Conservation (phyloP, 2,888 invertebrate species). For the Dioctria rufipes region DNA sequence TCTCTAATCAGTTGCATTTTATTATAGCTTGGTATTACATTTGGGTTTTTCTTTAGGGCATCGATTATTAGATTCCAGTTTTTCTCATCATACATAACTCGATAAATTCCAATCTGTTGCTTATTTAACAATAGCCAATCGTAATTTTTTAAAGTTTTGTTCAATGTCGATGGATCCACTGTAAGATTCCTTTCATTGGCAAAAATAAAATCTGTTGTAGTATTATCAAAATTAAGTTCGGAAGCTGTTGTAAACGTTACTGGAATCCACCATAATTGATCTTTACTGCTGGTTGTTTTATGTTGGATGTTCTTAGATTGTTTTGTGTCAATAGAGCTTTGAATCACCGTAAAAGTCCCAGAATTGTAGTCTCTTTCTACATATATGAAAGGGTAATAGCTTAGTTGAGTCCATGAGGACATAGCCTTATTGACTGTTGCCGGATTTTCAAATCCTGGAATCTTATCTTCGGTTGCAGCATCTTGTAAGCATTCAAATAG, state of each 20-base stretch:
- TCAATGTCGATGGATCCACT: conserved; percentile 53
- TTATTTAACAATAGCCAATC: conserved; percentile 70
- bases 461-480: conserved; percentile 63
- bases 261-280: conserved; percentile 66
- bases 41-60: conserved; percentile 76
- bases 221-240: conserved; percentile 66
- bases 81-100: conserved; percentile 79
- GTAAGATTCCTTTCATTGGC: conserved; percentile 54
- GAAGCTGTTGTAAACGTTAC: conserved; percentile 65
- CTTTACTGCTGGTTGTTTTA: conserved; percentile 48
- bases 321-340: conserved; percentile 65
- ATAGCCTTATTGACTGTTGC: conserved; percentile 75
- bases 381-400: conserved; percentile 75
- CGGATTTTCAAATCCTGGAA: conserved; percentile 14
- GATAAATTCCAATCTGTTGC: conserved; percentile 72
- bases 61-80: conserved; percentile 80
- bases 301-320: too few relatives aligned
- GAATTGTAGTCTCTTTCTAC: conserved; percentile 72
- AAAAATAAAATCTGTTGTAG: conserved; percentile 65
- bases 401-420: conserved; percentile 76
- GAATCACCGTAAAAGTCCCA: conserved; percentile 73
- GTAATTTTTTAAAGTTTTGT: conserved; percentile 49
- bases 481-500: conserved; percentile 66
- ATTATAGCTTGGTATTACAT: conserved; percentile 82
- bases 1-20: conserved; percentile 91